Evolutionary conservation across 30 jellyfish, hydroid and myxozoan species (phyloP).

Genomic region (Pelagia noctiluca): DNA sequence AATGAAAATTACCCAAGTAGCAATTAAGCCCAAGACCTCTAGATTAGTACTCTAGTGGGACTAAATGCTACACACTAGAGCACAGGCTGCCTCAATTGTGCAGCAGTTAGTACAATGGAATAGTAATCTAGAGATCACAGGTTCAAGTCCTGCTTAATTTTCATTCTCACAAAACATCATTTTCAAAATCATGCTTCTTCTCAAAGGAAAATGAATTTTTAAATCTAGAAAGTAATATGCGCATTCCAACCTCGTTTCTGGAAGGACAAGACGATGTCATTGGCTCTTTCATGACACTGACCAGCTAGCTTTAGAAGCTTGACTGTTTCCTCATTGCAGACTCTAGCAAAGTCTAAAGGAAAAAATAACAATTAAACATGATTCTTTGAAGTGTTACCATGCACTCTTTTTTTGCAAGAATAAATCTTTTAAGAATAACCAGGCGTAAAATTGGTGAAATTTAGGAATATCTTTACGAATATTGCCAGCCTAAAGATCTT

Average conservation of each 20-base stretch:
- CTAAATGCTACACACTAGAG: no score
- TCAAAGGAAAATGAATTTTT: not conserved
- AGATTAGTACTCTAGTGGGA: no score
- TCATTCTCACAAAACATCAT: not conserved
- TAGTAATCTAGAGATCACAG: no score
- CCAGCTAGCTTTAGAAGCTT: constrained; percentile 69
- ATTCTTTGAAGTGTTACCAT: no score
- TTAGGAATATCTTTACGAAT: no score
- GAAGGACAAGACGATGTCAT: constrained; percentile 51
- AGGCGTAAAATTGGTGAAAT: no score
- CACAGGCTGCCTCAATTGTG: no score
- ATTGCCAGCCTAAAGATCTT: no score
- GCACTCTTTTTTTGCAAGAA: not conserved
- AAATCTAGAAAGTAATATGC: not conserved
- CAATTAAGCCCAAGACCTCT: no score
- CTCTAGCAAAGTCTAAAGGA: constrained; percentile 38
- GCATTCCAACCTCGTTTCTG: constrained; percentile 20
- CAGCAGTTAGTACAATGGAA: no score
- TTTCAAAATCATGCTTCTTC: no score
- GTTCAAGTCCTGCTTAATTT: not conserved
- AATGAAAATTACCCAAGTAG: no score
- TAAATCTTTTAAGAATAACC: not conserved
- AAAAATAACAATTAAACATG: not conserved
- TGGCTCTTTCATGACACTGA: constrained; percentile 79
- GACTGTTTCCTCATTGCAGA: constrained; percentile 57